Percentiles rank a stretch among this genome's conserved stretches.
Evolutionary conservation across 2,113 vertebrate genomes (phyloP).

Genomic region (Ivindomyrus marchei): DNA sequence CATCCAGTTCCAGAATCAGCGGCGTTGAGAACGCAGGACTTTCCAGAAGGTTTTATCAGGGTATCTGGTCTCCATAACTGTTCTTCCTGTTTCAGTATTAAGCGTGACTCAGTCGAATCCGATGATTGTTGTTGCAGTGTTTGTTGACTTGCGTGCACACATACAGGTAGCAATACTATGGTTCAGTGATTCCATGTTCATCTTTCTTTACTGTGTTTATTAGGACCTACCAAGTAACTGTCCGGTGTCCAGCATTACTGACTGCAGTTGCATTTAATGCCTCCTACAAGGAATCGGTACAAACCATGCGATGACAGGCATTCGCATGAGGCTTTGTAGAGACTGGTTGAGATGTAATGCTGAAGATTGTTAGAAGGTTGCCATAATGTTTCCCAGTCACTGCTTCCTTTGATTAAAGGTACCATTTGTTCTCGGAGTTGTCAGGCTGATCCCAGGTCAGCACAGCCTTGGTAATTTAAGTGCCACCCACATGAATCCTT

Average conservation of each 20-base stretch:
- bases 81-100: not conserved
- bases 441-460: not conserved
- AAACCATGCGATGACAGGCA: not conserved
- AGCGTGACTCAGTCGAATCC: not conserved
- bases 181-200: not conserved
- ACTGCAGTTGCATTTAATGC: not conserved
- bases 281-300: not conserved
- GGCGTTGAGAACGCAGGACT: not conserved
- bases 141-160: not conserved
- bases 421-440: not conserved
- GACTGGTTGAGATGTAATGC: not conserved
- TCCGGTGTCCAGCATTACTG: not conserved
- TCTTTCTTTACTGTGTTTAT: conserved; percentile 1
- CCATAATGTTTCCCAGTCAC: not conserved
- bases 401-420: not conserved
- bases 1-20: not conserved
- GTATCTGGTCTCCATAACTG: not conserved
- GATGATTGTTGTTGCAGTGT: not conserved
- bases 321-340: not conserved
- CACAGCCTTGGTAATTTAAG: not conserved
- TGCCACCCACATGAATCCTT: conserved; percentile 35
- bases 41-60: not conserved
- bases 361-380: not conserved
- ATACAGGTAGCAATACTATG: conserved; percentile 3
- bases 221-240: not conserved